A percentile compares a stretch with the other conserved stretches of the same genome.
Conservation (phyloP, 2,888 invertebrate species). For the Caenorhabditis panamensis region DNA sequence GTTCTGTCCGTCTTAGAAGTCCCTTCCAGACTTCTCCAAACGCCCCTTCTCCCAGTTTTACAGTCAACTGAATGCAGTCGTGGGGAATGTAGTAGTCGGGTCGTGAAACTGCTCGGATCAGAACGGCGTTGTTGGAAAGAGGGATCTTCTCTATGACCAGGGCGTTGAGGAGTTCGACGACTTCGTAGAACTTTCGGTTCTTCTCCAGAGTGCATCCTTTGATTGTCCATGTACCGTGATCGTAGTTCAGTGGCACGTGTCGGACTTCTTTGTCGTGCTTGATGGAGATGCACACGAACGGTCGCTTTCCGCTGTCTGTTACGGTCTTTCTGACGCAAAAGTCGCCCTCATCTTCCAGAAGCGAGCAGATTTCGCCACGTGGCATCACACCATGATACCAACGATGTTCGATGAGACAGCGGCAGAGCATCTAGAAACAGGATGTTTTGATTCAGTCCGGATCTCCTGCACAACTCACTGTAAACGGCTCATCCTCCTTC, state of each 20-base stretch:
- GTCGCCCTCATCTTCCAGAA: slow-evolving; percentile 49
- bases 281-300: slow-evolving; percentile 53
- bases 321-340: slow-evolving; percentile 52
- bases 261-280: slow-evolving; percentile 30
- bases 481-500: slow-evolving; percentile 27
- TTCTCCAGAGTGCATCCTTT: slow-evolving; percentile 19
- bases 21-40: slow-evolving; percentile 65
- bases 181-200: slow-evolving; percentile 30
- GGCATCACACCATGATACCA: slow-evolving; percentile 72
- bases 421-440: slow-evolving; percentile 30
- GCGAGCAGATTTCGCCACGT: slow-evolving; percentile 63
- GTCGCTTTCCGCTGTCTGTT: slow-evolving; percentile 32
- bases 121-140: slow-evolving; percentile 24
- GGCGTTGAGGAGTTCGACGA: slow-evolving; percentile 40
- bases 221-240: slow-evolving; percentile 38
- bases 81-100: slow-evolving; percentile 66
- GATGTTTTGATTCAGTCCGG: too few species aligned
- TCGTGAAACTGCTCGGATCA: slow-evolving; percentile 45
- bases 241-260: slow-evolving; percentile 48
- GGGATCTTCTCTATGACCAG: slow-evolving; percentile 45
- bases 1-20: slow-evolving; percentile 19
- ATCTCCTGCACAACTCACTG: background rate
- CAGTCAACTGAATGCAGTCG: slow-evolving; percentile 44
- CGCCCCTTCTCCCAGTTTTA: slow-evolving; percentile 61
- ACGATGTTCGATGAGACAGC: slow-evolving; percentile 40